phyloP scores from a whole-genome alignment of 1,140 invertebrate genomes.

The Drosophila albomicans region DNA sequence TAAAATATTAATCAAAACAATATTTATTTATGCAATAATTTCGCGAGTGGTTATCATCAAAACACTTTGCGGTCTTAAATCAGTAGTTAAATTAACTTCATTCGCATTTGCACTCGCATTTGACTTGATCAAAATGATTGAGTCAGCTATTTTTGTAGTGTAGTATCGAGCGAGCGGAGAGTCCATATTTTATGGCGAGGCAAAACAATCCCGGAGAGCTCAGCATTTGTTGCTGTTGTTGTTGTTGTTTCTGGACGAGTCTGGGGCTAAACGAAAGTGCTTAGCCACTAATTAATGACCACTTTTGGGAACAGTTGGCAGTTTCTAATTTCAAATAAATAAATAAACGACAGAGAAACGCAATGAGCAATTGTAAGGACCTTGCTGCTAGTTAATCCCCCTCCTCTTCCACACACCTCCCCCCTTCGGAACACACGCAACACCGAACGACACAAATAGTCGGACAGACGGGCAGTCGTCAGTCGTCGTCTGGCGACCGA shows the following conservation, averaged over 20 bases:
- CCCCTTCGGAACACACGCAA: neutral
- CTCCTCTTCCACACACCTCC: too few relatives aligned
- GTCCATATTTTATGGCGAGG: neutral
- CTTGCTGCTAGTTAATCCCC: constrained; percentile 15
- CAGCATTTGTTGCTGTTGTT: neutral
- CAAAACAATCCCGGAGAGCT: constrained; percentile 1
- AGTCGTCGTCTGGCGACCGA: too few relatives aligned
- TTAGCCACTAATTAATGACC: constrained; percentile 63
- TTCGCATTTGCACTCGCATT: neutral
- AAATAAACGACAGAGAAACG: constrained; percentile 29
- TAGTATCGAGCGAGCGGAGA: too few relatives aligned
- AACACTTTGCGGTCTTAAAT: constrained; percentile 4
- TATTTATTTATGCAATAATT: neutral
- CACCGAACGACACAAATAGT: neutral
- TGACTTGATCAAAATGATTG: neutral
- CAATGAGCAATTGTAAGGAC: constrained; percentile 17
- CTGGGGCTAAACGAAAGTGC: constrained; percentile 10
- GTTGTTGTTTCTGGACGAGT: neutral
- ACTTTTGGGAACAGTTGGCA: constrained; percentile 63
- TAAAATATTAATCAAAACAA: constrained; percentile 6
- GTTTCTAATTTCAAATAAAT: constrained; percentile 73
- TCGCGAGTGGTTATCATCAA: neutral
- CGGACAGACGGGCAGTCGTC: neutral
- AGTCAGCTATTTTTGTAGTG: neutral
- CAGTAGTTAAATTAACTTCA: neutral